Percentiles rank a stretch among this genome's conserved stretches.
phyloP scores from a whole-genome alignment of 2,113 vertebrate genomes.

The Amphiprion percula region DNA sequence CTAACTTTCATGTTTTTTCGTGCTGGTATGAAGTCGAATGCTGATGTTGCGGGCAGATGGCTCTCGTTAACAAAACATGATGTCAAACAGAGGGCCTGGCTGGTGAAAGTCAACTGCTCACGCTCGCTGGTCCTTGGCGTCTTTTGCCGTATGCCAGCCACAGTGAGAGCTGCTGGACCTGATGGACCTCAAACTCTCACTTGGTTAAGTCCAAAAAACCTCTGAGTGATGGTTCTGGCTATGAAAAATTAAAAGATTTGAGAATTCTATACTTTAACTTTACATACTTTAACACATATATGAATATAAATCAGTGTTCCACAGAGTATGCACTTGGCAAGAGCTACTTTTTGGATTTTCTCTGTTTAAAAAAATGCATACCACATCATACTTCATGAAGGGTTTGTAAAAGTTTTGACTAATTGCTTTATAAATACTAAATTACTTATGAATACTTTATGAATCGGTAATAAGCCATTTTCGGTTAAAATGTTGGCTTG shows the following conservation, averaged over 20 bases:
- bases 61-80: constrained; percentile 79
- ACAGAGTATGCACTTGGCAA: background rate
- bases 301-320: background rate
- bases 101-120: constrained; percentile 65
- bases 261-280: background rate
- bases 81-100: constrained; percentile 78
- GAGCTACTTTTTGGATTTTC: background rate
- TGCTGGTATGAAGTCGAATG: constrained; percentile 74
- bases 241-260: background rate
- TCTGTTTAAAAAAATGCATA: background rate
- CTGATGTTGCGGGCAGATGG: constrained; percentile 78
- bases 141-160: constrained; percentile 13
- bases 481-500: background rate
- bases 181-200: background rate
- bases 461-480: background rate
- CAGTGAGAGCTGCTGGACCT: background rate
- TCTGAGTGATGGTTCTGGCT: background rate
- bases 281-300: background rate
- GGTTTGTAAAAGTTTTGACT: background rate
- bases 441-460: background rate
- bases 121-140: constrained; percentile 27
- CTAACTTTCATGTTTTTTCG: constrained; percentile 78
- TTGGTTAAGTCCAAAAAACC: background rate
- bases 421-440: background rate
- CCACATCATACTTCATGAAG: background rate